Conservation (phyloP, 2,888 invertebrate genomes). For the Ophioninae sp. region DNA sequence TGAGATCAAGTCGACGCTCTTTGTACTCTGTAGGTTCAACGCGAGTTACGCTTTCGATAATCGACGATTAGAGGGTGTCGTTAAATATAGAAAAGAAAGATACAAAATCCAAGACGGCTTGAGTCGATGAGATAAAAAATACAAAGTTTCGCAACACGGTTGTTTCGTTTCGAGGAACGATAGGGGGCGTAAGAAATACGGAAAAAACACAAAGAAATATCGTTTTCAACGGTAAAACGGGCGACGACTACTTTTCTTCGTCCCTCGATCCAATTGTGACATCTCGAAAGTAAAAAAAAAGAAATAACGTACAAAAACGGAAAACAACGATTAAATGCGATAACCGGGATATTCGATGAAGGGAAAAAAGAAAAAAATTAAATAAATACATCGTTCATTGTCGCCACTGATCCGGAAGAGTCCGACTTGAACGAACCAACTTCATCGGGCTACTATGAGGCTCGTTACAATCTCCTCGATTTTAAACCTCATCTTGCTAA, state of each 20-base stretch:
- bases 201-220: not conserved
- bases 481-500: constrained; percentile 48
- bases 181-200: too few species aligned
- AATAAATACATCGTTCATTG: constrained; percentile 22
- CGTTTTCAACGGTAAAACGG: constrained; percentile 31
- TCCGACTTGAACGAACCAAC: constrained; percentile 45
- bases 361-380: constrained; percentile 27
- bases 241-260: constrained; percentile 31
- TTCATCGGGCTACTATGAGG: constrained; percentile 21
- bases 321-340: constrained; percentile 11
- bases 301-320: constrained; percentile 9
- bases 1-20: constrained; percentile 75
- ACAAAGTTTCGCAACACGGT: constrained; percentile 18
- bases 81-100: not conserved
- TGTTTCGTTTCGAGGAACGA: constrained; percentile 7
- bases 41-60: constrained; percentile 64
- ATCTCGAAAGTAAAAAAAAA: not conserved
- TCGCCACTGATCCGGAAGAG: constrained; percentile 36
- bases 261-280: constrained; percentile 17
- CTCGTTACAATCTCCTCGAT: constrained; percentile 10
- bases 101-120: constrained; percentile 17
- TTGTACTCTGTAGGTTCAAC: constrained; percentile 76
- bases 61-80: constrained; percentile 49
- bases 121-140: constrained; percentile 40
- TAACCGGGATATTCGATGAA: constrained; percentile 21